A percentile compares a stretch with the other conserved stretches of the same genome.
phyloP scores from a whole-genome alignment of 2,797 vertebrate species.

The Anguilla megastoma region DNA sequence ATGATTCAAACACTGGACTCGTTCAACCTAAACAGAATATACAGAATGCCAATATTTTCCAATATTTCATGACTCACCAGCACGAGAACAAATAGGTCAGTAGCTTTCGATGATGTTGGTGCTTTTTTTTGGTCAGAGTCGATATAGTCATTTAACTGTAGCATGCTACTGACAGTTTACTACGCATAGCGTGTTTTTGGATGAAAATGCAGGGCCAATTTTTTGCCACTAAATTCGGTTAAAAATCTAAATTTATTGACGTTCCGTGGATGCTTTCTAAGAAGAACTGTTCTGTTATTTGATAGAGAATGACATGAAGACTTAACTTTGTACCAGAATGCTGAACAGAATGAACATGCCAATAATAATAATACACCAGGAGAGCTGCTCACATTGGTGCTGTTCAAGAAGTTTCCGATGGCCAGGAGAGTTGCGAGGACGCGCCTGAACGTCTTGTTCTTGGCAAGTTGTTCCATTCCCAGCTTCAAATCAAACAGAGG shows the following conservation, averaged over 20 bases:
- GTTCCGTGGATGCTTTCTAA: not conserved
- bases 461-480: conserved; percentile 93
- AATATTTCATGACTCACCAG: not conserved
- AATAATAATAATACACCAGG: not conserved
- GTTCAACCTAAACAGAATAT: not conserved
- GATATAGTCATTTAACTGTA: not conserved
- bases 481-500: conserved; percentile 92
- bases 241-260: not conserved
- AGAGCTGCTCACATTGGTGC: conserved; percentile 77
- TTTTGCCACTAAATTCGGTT: not conserved
- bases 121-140: not conserved
- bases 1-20: not conserved
- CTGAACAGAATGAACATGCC: not conserved
- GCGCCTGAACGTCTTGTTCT: conserved; percentile 87
- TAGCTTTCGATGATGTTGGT: not conserved
- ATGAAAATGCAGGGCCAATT: not conserved
- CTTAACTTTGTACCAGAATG: not conserved
- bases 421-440: conserved; percentile 90
- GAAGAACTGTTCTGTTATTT: not conserved
- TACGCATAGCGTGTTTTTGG: not conserved
- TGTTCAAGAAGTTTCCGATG: conserved; percentile 94
- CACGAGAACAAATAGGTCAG: not conserved
- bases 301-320: not conserved
- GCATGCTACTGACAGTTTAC: not conserved
- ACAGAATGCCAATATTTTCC: not conserved